Conservation (phyloP, 2,888 invertebrate genomes). For the Eristalis arbustorum region DNA sequence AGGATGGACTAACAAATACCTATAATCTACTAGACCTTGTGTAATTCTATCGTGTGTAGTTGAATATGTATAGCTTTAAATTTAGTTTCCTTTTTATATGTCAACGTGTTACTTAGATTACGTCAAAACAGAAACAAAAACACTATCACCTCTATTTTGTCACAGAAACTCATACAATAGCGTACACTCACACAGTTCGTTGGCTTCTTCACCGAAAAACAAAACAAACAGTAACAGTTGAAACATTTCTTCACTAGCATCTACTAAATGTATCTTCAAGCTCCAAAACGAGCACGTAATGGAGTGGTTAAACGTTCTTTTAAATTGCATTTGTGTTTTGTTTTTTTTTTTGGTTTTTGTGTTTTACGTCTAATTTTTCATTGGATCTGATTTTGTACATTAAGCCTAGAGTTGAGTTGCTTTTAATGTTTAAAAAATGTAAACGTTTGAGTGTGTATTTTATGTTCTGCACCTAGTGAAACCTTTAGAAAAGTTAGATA, state of each 20-base stretch:
- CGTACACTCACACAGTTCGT: conserved; percentile 35
- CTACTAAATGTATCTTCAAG: conserved; percentile 28
- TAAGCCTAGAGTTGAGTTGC: conserved; percentile 48
- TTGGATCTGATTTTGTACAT: neutral
- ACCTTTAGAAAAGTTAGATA: conserved; percentile 29
- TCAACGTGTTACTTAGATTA: conserved; percentile 24
- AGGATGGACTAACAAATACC: conserved; percentile 36
- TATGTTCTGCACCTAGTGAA: conserved; percentile 56
- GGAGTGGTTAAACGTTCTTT: conserved; percentile 7
- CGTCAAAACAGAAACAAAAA: conserved; percentile 1
- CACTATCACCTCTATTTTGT: neutral
- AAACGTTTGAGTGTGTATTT: conserved; percentile 51
- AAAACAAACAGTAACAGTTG: neutral
- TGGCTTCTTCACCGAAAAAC: conserved; percentile 29
- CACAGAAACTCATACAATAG: conserved; percentile 24
- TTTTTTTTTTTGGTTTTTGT: neutral
- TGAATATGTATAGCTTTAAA: conserved; percentile 17
- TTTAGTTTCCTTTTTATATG: conserved; percentile 25
- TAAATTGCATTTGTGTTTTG: conserved; percentile 29
- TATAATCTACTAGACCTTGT: conserved; percentile 39
- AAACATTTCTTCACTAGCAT: conserved; percentile 10
- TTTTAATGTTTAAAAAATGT: conserved; percentile 27
- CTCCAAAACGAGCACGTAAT: conserved; percentile 45
- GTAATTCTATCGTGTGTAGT: conserved; percentile 49
- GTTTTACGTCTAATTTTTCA: conserved; percentile 22